Percentiles rank a stretch among this genome's conserved stretches.
phyloP scores from a whole-genome alignment of 2,888 invertebrate genomes.

The Oscheius sp. region DNA sequence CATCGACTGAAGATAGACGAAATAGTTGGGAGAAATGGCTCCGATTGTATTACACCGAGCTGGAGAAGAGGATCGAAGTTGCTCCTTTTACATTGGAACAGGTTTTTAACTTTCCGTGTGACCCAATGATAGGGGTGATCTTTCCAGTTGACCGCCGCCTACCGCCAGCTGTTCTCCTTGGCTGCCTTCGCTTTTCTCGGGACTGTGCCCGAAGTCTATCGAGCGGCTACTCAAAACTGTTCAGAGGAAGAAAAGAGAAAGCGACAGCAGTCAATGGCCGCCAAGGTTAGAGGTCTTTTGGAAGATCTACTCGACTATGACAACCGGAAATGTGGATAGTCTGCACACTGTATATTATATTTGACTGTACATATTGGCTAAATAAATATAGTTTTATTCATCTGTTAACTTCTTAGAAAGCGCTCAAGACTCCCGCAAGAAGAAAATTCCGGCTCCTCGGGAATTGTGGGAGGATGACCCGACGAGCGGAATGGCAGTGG shows the following conservation, averaged over 20 bases:
- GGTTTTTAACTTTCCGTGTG: slow-evolving; percentile 5
- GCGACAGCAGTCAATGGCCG: slow-evolving; percentile 29
- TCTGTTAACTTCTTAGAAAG: slow-evolving; percentile 22
- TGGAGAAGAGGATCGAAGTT: slow-evolving; percentile 2
- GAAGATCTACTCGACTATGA: slow-evolving; percentile 32
- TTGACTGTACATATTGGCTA: no score
- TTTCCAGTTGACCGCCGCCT: slow-evolving; percentile 32
- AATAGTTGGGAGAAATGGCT: slow-evolving; percentile 24
- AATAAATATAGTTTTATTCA: background rate
- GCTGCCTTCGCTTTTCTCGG: slow-evolving; percentile 37
- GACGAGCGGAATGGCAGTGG: slow-evolving; percentile 18
- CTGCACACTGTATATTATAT: no score
- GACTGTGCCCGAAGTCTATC: slow-evolving; percentile 35
- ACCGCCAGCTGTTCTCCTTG: slow-evolving; percentile 26
- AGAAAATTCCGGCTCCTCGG: slow-evolving; percentile 26
- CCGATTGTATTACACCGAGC: slow-evolving; percentile 9
- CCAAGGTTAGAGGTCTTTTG: slow-evolving; percentile 32
- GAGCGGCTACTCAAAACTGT: slow-evolving; percentile 21
- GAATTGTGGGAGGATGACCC: slow-evolving; percentile 29
- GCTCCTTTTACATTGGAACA: slow-evolving; percentile 31
- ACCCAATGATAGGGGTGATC: background rate
- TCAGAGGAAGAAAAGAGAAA: slow-evolving; percentile 22
- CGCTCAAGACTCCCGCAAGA: slow-evolving; percentile 27
- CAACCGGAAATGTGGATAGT: slow-evolving; percentile 27
- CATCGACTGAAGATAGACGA: slow-evolving; percentile 32